Base-by-base conservation (phyloP, 2,113 vertebrate species). In the Phoenicopterus ruber region DNA sequence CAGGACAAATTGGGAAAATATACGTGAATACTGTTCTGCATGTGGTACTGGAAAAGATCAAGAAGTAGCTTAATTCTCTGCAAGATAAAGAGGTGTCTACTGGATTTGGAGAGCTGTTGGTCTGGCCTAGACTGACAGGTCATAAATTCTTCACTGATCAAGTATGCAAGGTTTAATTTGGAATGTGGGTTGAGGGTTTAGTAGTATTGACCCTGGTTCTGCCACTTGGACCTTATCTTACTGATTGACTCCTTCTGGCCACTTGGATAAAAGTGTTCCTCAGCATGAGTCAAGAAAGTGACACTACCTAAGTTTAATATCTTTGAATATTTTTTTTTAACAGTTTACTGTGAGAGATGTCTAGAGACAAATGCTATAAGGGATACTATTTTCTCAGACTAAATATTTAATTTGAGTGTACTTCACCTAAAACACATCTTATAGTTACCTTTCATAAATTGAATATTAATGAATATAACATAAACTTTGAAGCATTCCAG, bases 21-120 rank as follows among this genome's bases (percentile, higher is more conserved):
- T 1, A 20, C 2, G 14, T 58, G 58, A 67, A 25, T 80, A 16
- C 0, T 42, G 34, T 52, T 74, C 91, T 65, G 8, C 2, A 0
- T 58, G 61, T 67, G 24, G 3, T 62, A n/a, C 38, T 67, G 20
- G 25, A 31, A 47, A 76, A 67, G 13, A 49, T 84, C 8, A 57
- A 54, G 49, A 38, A 80, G 13, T 52, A 55, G 8, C 16, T 36
- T 78, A 87, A 20, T 74, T 83, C 9, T 87, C 6, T 82, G 38
- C 9, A 47, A 50, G 49, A 31, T n/a, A n/a, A 52, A 82, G 16
- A 18, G 5, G 9, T 46, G 4, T 74, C 17, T 66, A 42, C n/a
- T 74, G 66, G 22, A 55, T 93, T 81, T 82, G 32, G 5, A 47
- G 50, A 81, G 20, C 34, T 86, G 24, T 76, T 96, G 11, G 6